Base-by-base conservation (phyloP, 2,797 vertebrate genomes). In the Chromis chromis region DNA sequence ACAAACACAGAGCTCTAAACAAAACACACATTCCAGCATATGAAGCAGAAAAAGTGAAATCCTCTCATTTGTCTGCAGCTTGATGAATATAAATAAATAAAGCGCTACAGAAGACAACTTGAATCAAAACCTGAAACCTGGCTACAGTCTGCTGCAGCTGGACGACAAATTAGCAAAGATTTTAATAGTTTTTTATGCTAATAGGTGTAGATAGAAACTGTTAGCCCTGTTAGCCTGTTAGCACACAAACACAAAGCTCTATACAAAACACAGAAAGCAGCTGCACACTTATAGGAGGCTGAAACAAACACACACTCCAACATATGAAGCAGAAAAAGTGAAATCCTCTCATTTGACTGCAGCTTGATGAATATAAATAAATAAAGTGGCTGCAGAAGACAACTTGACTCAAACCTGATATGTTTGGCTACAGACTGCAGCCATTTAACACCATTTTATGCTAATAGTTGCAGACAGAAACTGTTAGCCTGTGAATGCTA, bases 401-500 rank as follows among this genome's bases (percentile, higher is more conserved):
- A 66, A 87, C 25, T 25, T 25, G 25, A 25, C 2, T 25, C 25
- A 25, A 25, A 25, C 25, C 25, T 25, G 25, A 4, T 2, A 25
- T 25, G 25, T 25, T 25, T 25, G 25, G 4, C 25, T 2, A 25
- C 25, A 2, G 25, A 25, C 25, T 25, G 25, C 25, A 2, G 25
- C 25, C 2, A 25, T 4, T 25, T 25, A 25, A 4, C 25, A 25
- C 25, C 25, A 2, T 36, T 7, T 31, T 13, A 14, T 42, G 27
- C 44, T 7, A 9, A 22, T 1, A 46, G 5, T 5, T 3, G 19
- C 2, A 48, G 0, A 25, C 1, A 39, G 16, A 11, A 36, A 65
- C 49, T 74, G 39, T 83, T 21, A 88, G 90, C 75, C 86, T 87
- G 89, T 91, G 92, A 94, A 94, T 93, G 92, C 91, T 93, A 93